phyloP scores from a whole-genome alignment of 2,888 invertebrate genomes.

The Cynaeus angustus region DNA sequence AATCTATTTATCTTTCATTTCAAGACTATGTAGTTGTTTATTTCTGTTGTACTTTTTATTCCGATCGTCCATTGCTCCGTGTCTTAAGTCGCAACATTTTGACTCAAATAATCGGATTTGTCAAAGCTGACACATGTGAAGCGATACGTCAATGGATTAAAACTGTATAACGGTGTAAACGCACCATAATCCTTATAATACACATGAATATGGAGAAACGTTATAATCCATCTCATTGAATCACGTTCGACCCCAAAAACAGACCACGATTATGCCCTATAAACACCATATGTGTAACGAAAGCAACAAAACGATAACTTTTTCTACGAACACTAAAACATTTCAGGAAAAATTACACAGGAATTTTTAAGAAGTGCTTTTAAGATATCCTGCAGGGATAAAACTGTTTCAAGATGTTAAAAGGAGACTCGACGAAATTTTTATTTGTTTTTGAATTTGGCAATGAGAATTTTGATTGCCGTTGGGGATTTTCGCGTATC shows the following conservation, averaged over 20 bases:
- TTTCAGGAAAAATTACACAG: conserved; percentile 16
- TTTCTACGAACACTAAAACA: conserved; percentile 3
- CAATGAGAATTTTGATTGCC: conserved; percentile 16
- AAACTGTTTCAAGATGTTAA: conserved; percentile 25
- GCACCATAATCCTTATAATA: conserved; percentile 48
- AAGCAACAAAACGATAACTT: conserved; percentile 14
- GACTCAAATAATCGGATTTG: conserved; percentile 60
- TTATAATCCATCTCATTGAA: conserved; percentile 51
- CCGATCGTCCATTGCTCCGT: conserved; percentile 22
- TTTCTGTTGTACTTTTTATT: too few relatives aligned
- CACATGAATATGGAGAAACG: conserved; percentile 59
- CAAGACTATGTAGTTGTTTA: too few relatives aligned
- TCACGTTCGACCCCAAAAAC: conserved; percentile 45
- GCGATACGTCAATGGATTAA: conserved; percentile 62
- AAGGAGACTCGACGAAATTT: conserved; percentile 17
- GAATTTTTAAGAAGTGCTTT: conserved; percentile 5
- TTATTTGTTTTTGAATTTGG: conserved; percentile 35
- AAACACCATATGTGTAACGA: conserved; percentile 36
- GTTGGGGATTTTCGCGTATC: conserved; percentile 6
- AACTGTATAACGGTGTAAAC: conserved; percentile 51
- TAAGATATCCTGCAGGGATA: conserved; percentile 21
- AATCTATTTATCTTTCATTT: too few relatives aligned
- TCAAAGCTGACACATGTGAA: conserved; percentile 56
- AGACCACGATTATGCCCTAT: conserved; percentile 33
- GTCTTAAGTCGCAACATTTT: conserved; percentile 53